Percentiles rank a stretch among this genome's conserved stretches.
These are phyloP conservation scores for Eueremaeus valkanovi DNA, from an alignment of 2,888 invertebrate genomes.

Conservation along the genomic window DNA sequence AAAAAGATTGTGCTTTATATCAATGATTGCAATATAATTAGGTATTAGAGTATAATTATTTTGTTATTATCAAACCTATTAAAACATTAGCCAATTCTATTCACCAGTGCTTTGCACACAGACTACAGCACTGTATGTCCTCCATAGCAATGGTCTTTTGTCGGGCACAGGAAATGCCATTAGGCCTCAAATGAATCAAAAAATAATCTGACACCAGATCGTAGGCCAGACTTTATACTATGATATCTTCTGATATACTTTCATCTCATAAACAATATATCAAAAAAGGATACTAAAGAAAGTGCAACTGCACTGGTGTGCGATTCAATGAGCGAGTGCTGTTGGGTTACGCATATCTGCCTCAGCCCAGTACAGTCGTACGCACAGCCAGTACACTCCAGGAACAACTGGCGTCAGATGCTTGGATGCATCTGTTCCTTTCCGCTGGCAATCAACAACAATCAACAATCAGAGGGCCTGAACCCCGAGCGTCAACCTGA, in stretches of 20 bases:
- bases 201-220: constrained; percentile 11
- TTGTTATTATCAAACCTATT: constrained; percentile 9
- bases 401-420: constrained; percentile 22
- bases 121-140: not conserved
- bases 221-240: not conserved
- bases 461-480: not conserved
- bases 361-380: too few species aligned
- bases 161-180: constrained; percentile 23
- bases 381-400: not conserved
- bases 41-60: constrained; percentile 14
- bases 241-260: not conserved
- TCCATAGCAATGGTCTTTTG: not conserved
- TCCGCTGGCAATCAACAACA: not conserved
- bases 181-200: constrained; percentile 22
- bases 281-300: constrained; percentile 6
- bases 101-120: not conserved
- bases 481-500: constrained; percentile 21
- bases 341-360: not conserved
- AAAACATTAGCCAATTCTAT: constrained; percentile 1
- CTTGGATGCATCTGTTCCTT: constrained; percentile 16
- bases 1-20: not conserved
- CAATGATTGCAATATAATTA: constrained; percentile 11
- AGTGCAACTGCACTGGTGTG: constrained; percentile 1
- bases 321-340: too few species aligned
- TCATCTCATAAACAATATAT: constrained; percentile 7